Evolutionary conservation across 1,140 invertebrate genomes (phyloP).

Genomic region (Drosophila lini): DNA sequence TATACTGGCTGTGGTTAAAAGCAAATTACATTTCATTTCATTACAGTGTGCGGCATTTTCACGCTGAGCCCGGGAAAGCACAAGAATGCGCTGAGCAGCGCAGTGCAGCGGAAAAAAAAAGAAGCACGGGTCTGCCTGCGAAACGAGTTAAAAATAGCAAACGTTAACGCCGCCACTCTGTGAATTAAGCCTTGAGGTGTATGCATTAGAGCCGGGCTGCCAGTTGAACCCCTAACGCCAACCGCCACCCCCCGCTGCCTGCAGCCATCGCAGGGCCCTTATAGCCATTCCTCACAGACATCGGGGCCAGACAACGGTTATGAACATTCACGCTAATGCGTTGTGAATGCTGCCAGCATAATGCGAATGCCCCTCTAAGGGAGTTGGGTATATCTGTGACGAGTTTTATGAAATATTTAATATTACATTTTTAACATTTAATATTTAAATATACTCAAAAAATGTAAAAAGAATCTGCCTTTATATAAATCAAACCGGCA

Average conservation of each 20-base stretch:
- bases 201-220: slow-evolving; percentile 68
- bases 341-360: slow-evolving; percentile 69
- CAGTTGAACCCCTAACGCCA: slow-evolving; percentile 48
- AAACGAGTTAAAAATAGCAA: slow-evolving; percentile 80
- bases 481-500: no score
- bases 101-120: slow-evolving; percentile 15
- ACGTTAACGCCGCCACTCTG: slow-evolving; percentile 66
- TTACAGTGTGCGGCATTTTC: slow-evolving; percentile 75
- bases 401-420: not conserved
- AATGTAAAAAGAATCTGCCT: no score
- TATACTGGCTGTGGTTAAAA: slow-evolving; percentile 64
- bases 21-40: slow-evolving; percentile 82
- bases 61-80: slow-evolving; percentile 62
- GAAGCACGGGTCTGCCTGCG: slow-evolving; percentile 54
- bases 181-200: slow-evolving; percentile 67
- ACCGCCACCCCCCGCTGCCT: not conserved
- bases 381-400: not conserved
- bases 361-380: slow-evolving; percentile 38
- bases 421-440: no score
- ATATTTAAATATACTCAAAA: no score
- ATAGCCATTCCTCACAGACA: slow-evolving; percentile 24
- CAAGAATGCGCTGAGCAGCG: slow-evolving; percentile 55
- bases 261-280: slow-evolving; percentile 2
- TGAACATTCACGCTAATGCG: slow-evolving; percentile 79
- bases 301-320: slow-evolving; percentile 58